A percentile compares a stretch with the other conserved stretches of the same genome.
These are phyloP conservation scores for Vanacampus margaritifer DNA, from an alignment of 2,113 vertebrate genomes.

Conservation along the genomic window DNA sequence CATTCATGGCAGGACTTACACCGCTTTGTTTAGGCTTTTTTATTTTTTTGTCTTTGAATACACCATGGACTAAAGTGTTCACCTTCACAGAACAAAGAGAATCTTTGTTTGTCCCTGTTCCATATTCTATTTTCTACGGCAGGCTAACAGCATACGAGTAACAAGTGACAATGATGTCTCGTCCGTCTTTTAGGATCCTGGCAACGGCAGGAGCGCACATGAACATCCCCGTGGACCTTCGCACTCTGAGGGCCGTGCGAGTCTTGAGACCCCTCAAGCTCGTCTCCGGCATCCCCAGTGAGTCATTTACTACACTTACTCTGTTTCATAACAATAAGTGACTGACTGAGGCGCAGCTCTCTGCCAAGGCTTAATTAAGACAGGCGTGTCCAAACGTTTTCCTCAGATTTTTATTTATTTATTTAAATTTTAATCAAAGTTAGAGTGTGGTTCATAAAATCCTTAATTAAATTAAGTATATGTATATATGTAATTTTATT, in stretches of 20 bases:
- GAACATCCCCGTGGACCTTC: conserved; percentile 95
- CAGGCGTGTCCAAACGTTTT: no score
- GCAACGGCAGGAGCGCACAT: conserved; percentile 96
- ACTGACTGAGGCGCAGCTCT: background rate
- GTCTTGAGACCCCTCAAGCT: conserved; percentile 96
- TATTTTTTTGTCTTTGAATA: conserved; percentile 16
- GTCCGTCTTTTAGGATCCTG: conserved; percentile 78
- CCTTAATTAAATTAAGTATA: no score
- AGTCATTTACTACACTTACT: conserved; percentile 52
- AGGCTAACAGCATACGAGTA: background rate
- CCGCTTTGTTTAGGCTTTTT: conserved; percentile 7
- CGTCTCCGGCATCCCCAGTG: conserved; percentile 97
- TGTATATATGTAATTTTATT: no score
- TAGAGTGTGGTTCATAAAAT: no score
- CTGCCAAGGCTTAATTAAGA: background rate
- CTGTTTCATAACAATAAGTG: background rate
- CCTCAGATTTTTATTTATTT: no score
- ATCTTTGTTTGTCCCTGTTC: conserved; percentile 21
- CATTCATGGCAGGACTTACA: background rate
- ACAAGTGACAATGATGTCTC: conserved; percentile 1
- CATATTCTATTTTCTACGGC: conserved; percentile 11
- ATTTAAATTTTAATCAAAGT: no score
- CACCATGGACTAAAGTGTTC: conserved; percentile 12
- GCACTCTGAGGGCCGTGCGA: conserved; percentile 91
- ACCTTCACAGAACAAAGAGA: conserved; percentile 11